Evolutionary conservation across 1,140 invertebrate genomes (phyloP), one percentile per base, ranked within the genome.

Genomic region (Zophobas atratus): DNA sequence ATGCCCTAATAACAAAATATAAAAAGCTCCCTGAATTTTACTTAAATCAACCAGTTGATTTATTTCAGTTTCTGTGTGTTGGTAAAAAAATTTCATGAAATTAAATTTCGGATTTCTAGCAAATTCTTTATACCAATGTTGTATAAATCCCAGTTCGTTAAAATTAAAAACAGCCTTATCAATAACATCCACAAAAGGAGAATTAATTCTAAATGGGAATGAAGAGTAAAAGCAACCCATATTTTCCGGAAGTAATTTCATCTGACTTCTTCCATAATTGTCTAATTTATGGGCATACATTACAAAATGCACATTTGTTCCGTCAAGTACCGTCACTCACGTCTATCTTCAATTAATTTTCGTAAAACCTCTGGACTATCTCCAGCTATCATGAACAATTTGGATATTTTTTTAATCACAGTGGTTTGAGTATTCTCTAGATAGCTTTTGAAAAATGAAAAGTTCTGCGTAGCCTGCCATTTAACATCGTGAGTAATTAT

Each of bases 11-110:
- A 51, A n/a, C 35, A 76, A 49, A 20, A 76, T 43, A 48, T 70
- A 70, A 35, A 76, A 73, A 46, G n/a, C 35, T 1, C 75, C 75
- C 32, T 76, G 53, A n/a, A 76, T n/a, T 76, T 53, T 76, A 8
- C 32, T 34, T 46, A 71, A 71, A 71, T 71, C 39, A 32, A 71
- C 8, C n/a, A 6, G 2, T 34, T 35, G 57, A 38, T 6, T 3
- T 3, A 1, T 6, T 38, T 60, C 57, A 33, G 2, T 8, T 35
- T 2, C 5, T 8, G 2, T 2, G 1, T 6, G n/a, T 41, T 38
- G 34, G 38, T 33, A 60, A 60, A 60, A 60, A 1, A 60, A 6
- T 35, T 60, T 60, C 57, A 60, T 60, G 38, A 33, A 60, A 2
- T 5, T 5, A 60, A 8, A 34, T 20, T 60, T 20, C 34, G 5